phyloP scores from a whole-genome alignment of 1,140 invertebrate genomes.

The Eufriesea mexicana region DNA sequence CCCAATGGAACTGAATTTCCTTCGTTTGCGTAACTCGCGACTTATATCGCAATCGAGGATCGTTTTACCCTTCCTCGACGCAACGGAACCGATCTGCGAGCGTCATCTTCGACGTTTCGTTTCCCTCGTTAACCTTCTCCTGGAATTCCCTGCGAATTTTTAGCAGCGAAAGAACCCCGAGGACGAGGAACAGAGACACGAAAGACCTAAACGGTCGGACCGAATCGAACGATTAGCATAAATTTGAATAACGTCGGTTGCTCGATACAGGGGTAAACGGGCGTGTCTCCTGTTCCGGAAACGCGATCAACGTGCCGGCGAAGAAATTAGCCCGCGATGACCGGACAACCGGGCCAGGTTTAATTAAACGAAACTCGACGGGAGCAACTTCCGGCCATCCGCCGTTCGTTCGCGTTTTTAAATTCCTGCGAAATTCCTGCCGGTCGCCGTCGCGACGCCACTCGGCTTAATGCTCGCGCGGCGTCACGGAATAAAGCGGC shows the following conservation, averaged over 20 bases:
- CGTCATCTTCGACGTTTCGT: no score
- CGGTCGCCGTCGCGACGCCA: neutral
- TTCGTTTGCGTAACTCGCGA: neutral
- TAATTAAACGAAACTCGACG: conserved; percentile 43
- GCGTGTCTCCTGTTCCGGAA: neutral
- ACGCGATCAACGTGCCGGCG: neutral
- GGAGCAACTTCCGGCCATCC: neutral
- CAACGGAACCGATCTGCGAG: no score
- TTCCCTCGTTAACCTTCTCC: no score
- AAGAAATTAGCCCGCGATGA: conserved; percentile 15
- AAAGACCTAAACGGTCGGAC: no score
- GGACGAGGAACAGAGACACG: no score
- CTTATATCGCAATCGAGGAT: no score
- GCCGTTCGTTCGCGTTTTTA: conserved; percentile 12
- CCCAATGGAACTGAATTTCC: conserved; percentile 18
- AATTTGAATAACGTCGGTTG: conserved; percentile 1
- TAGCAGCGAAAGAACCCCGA: no score
- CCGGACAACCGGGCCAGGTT: neutral
- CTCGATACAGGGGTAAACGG: neutral
- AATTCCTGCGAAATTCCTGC: conserved; percentile 1
- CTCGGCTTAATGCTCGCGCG: neutral
- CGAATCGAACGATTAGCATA: neutral
- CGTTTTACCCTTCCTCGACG: no score
- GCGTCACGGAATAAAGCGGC: neutral
- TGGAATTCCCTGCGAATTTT: no score